Evolutionary conservation across 2,113 vertebrate species (phyloP).

Genomic region (Pteruthius melanotis): DNA sequence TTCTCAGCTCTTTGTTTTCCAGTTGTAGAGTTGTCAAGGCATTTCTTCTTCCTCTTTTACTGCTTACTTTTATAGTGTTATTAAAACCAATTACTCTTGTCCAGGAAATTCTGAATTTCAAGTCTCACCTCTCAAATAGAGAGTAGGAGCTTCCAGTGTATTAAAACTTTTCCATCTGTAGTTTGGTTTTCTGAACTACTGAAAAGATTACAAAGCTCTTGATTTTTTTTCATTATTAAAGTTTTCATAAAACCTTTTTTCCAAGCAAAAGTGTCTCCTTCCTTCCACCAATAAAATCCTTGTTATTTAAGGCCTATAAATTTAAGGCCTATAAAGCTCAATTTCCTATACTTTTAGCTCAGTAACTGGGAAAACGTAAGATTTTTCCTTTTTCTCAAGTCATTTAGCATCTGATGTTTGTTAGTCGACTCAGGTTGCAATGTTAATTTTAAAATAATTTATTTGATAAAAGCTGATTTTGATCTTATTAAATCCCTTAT

Average conservation of each 20-base stretch:
- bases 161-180: not conserved
- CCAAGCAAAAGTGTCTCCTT: not conserved
- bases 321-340: not conserved
- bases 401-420: not conserved
- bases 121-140: not conserved
- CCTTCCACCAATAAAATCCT: not conserved
- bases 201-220: not conserved
- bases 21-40: not conserved
- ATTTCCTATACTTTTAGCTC: not conserved
- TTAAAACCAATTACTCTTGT: not conserved
- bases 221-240: not conserved
- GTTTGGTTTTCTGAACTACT: not conserved
- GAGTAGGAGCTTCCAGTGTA: not conserved
- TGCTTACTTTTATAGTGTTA: not conserved
- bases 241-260: not conserved
- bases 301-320: not conserved
- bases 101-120: constrained; percentile 44
- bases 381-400: not conserved
- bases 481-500: not conserved
- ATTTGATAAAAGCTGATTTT: not conserved
- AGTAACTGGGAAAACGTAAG: not conserved
- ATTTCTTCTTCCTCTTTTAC: constrained; percentile 26
- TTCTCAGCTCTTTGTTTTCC: constrained; percentile 34
- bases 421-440: not conserved
- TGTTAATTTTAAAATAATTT: not conserved